Base-by-base conservation (phyloP, 2,888 invertebrate genomes). In the Zeuzera pyrina region DNA sequence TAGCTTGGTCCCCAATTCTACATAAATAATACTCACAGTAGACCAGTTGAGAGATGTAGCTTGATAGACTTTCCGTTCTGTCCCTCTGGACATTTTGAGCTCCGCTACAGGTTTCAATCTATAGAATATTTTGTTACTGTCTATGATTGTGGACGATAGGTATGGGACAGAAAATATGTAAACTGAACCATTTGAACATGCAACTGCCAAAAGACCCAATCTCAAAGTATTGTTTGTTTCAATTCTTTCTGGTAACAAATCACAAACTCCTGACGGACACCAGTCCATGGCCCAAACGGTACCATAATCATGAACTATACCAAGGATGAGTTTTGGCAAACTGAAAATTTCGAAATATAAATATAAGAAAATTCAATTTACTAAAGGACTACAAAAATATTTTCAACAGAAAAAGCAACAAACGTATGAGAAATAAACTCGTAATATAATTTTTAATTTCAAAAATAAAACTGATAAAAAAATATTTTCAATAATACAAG, bases 221-320 rank as follows among this genome's bases (percentile, higher is more conserved):
- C 90, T 72, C 16, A 52, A 52, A 2, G 62, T 34, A 22, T 38
- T 41, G 1, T 33, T 21, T 14, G 34, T 30, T 23, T 43, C 29
- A 3, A 29, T 39, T 8, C 28, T 15, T 15, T 19, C 48, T 27
- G 31, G 15, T 1, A 38, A 21, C 0, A 5, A 3, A 34, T 88
- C 86, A 41, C 87, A 87, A 36, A 87, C 86, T 6, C 92, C 92
- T 0, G 90, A 90, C 3, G 92, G 92, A 61, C 92, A 93, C 91
- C 92, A 93, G 47, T 87, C 88, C 69, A 92, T 69, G 14, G 85
- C 79, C 90, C 90, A 91, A 12, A 90, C 72, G 1, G 87, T 85
- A 6, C 91, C 91, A 42, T 70, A 84, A 16, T 88, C 78, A 47
- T 90, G 88, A 1, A 85, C 86, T 36, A 92, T 57, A 2, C 86